Base-by-base conservation (phyloP, 2,797 vertebrate genomes). In the Limosa lapponica region DNA sequence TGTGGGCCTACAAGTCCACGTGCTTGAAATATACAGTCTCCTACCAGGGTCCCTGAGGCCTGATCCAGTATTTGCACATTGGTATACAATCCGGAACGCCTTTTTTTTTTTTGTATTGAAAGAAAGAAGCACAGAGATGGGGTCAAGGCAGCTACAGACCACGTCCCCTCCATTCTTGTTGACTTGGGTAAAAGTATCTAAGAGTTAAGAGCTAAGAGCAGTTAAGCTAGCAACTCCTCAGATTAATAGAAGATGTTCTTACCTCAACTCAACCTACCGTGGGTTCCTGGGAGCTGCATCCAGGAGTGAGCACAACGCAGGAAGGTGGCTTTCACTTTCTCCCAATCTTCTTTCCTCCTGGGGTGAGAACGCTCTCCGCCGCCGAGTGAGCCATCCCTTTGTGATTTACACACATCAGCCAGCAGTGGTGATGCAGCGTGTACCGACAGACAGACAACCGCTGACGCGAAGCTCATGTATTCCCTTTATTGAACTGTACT, bases 401-500 rank as follows among this genome's bases (percentile, higher is more conserved):
- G 81, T 41, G 71, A n/a, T 48, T 49, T 30, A 65, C 72, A 37
- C 28, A 9, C 24, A 36, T 8, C 75, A 89, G 77, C 39, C 55
- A 44, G 75, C 86, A 65, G 72, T 6, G 32, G 37, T 20, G 30
- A 62, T 57, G 82, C 75, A 44, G 57, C 4, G 11, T 52, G 69
- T n/a, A 73, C 83, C 57, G 86, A 96, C 67, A 94, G 94, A 98
- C 91, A 96, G 92, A 98, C 82, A 98, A 94, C 93, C 87, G 87
- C 93, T 91, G 95, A 97, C 94, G 93, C 96, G 97, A 95, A 96
- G 97, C 96, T 98, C 98, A 98, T 97, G 97, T 96, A 97, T 98
- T 98, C 98, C 98, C 98, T 99, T 99, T 99, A 99, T 99, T 99
- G 98, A 98, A 99, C 98, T 98, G 99, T 99, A 99, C 99, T 99